Evolutionary conservation across 2,113 vertebrate genomes (phyloP), one percentile per base, ranked within the genome.

Genomic region (Nycticorax nycticorax): DNA sequence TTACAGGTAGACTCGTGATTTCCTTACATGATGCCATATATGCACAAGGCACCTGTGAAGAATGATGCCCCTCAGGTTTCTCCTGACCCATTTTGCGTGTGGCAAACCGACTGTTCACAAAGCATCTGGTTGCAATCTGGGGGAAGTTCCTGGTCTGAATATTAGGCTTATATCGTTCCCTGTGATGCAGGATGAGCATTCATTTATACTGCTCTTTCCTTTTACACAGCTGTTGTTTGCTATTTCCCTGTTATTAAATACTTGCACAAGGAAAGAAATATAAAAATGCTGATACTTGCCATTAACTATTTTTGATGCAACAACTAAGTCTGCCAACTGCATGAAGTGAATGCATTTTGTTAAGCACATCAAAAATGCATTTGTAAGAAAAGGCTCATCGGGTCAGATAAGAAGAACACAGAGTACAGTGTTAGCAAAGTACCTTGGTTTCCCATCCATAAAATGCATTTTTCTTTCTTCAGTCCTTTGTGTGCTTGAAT

Each of bases 151-250:
- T 87, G 67, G 50, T 55, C 84, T 89, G 89, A 92, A 57, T 95
- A 50, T 73, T 56, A 63, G 90, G 88, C 88, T 90, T 76, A 7
- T 56, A 66, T 82, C 71, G 0, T 83, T 97, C 77, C 94, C 71
- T 76, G 71, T 91, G 91, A 89, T 96, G 92, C 91, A 95, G 89
- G 91, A 85, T 64, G 86, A 97, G 95, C 92, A 73, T 92, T 97
- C 92, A 97, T 95, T 97, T 97, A 79, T 85, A 93, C 91, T 95
- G 91, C 91, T 97, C 91, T 96, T 96, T 94, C 89, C 95, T 94
- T 97, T 96, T 96, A 96, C 95, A 80, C 97, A 97, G 97, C 97
- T 97, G 97, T 97, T 97, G 96, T 97, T 97, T 96, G 95, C 97
- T 89, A 91, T 96, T 96, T 97, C 96, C 96, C 96, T 62, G 86